phyloP scores from a whole-genome alignment of 2,113 vertebrate genomes.

The Elaphurus davidianus region DNA sequence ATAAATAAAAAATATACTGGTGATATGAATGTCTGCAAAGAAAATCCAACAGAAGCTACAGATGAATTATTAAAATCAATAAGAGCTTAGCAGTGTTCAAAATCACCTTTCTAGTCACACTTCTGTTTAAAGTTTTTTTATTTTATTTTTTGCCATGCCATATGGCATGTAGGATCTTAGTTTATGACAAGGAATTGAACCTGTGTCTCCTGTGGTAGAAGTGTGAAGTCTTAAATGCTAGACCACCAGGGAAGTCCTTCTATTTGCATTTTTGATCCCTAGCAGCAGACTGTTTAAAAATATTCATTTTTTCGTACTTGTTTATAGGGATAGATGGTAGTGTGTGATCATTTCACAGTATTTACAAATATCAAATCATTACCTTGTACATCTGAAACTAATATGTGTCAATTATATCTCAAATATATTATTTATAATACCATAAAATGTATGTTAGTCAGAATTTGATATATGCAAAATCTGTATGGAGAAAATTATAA shows the following conservation, averaged over 20 bases:
- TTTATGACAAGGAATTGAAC: background rate
- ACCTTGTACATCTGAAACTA: background rate
- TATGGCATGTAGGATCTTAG: background rate
- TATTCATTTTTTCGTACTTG: background rate
- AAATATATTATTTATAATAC: background rate
- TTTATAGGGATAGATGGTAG: background rate
- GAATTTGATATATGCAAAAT: background rate
- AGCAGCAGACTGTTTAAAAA: conserved; percentile 8
- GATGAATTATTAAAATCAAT: background rate
- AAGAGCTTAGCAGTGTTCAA: background rate
- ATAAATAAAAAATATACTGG: background rate
- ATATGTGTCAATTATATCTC: background rate
- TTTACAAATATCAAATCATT: background rate
- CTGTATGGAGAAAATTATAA: background rate
- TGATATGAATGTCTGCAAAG: background rate
- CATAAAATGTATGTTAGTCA: background rate
- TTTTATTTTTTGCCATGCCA: background rate
- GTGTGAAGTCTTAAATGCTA: background rate
- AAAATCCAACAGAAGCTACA: background rate
- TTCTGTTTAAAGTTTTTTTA: background rate
- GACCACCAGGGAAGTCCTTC: background rate
- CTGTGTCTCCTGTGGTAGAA: background rate
- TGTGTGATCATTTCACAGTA: background rate
- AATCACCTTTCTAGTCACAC: background rate
- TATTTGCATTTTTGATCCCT: background rate